Percentiles rank a stretch among this genome's conserved stretches.
Evolutionary conservation across 2,888 invertebrate species (phyloP).

Genomic region (Rhyacophila evoluta): DNA sequence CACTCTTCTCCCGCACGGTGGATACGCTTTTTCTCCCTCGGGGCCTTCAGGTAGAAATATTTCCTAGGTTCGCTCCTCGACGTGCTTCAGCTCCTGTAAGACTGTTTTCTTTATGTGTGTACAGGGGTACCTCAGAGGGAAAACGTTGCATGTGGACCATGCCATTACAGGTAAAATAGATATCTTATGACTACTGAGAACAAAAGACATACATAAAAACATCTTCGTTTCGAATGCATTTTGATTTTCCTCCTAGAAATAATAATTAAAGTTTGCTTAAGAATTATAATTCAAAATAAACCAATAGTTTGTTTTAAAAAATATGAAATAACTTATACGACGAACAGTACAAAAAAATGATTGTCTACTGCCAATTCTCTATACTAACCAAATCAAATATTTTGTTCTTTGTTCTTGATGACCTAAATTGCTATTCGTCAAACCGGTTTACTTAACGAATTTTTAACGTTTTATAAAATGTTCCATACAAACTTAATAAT

Average conservation of each 20-base stretch:
- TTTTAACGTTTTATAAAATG: no score
- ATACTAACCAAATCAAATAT: no score
- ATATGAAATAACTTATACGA: no score
- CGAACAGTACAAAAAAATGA: no score
- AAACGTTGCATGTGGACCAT: neutral
- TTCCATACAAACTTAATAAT: no score
- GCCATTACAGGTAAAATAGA: neutral
- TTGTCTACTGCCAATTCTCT: no score
- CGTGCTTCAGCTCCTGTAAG: conserved; percentile 1
- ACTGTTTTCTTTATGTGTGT: neutral
- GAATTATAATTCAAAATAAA: neutral
- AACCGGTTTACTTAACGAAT: no score
- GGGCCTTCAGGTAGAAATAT: neutral
- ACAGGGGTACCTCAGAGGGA: neutral
- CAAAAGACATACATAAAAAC: neutral
- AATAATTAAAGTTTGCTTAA: neutral
- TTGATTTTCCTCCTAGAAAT: neutral
- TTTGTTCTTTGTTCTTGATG: no score
- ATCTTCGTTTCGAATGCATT: neutral
- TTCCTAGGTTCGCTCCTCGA: conserved; percentile 13
- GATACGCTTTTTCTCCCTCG: conserved; percentile 6
- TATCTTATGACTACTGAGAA: neutral
- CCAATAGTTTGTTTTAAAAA: no score
- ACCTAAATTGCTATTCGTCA: no score
- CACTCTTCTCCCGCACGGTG: conserved; percentile 25